phyloP scores from a whole-genome alignment of 2,113 vertebrate species.

The Sprattus sprattus region DNA sequence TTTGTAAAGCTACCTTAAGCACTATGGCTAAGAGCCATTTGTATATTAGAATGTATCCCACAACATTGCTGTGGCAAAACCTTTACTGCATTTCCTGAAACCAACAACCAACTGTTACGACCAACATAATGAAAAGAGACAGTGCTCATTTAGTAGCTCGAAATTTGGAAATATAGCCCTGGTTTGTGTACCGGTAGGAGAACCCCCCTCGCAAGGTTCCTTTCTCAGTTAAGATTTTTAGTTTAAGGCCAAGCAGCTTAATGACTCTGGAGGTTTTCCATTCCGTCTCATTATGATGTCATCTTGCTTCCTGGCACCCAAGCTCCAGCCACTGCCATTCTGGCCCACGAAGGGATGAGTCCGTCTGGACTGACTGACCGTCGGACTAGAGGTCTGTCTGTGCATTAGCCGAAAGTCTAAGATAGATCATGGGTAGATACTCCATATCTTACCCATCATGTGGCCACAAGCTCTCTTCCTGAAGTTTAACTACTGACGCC shows the following conservation, averaged over 20 bases:
- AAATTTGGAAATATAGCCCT: neutral
- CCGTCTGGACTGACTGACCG: neutral
- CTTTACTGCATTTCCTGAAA: neutral
- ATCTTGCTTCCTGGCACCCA: conserved; percentile 15
- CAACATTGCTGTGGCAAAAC: too few species aligned
- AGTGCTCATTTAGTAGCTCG: neutral
- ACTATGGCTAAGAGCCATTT: neutral
- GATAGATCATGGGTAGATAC: neutral
- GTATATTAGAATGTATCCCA: neutral
- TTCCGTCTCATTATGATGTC: conserved; percentile 35
- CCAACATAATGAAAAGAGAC: neutral
- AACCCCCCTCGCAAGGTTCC: neutral
- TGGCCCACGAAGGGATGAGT: neutral
- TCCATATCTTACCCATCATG: neutral
- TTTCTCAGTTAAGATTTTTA: neutral
- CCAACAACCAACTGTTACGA: neutral
- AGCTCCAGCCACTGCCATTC: neutral
- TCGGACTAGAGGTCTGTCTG: neutral
- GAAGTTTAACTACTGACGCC: conserved; percentile 2
- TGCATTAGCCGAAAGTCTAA: neutral
- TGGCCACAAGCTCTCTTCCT: neutral
- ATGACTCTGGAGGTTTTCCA: neutral
- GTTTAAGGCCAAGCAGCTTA: neutral
- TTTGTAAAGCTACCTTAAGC: neutral
- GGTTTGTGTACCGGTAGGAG: neutral